Conservation (phyloP, 2,888 invertebrate species). For the Drosophila affinis region DNA sequence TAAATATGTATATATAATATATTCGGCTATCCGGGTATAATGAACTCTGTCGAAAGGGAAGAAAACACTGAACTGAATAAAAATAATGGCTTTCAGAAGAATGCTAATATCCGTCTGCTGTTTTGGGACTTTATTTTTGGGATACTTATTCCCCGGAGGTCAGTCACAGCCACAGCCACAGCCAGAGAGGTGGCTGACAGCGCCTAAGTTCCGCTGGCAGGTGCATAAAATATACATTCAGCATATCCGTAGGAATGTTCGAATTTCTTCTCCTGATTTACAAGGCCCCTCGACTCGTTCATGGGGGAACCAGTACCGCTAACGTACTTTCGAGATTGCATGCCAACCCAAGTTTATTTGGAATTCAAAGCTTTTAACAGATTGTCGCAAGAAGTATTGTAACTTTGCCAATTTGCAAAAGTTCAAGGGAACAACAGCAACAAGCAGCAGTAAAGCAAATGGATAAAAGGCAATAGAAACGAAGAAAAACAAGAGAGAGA, state of each 20-base stretch:
- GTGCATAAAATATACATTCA: conserved; percentile 36
- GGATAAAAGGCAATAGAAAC: conserved; percentile 38
- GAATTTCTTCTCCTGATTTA: conserved; percentile 38
- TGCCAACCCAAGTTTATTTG: conserved; percentile 26
- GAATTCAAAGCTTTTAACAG: conserved; percentile 52
- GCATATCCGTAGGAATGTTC: conserved; percentile 16
- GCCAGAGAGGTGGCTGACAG: conserved; percentile 7
- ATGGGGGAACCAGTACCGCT: neutral
- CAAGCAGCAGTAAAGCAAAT: conserved; percentile 25
- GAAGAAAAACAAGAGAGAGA: conserved; percentile 23
- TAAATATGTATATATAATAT: no score
- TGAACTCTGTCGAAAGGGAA: neutral
- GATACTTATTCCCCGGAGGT: conserved; percentile 17
- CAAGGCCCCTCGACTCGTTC: conserved; percentile 30
- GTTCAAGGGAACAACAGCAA: conserved; percentile 24
- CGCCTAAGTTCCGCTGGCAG: conserved; percentile 15
- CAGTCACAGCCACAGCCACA: conserved; percentile 18
- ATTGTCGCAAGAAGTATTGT: conserved; percentile 38
- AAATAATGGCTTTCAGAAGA: conserved; percentile 10
- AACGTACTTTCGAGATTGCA: neutral
- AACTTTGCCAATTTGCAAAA: conserved; percentile 64
- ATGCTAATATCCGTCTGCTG: conserved; percentile 31
- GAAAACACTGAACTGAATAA: conserved; percentile 1
- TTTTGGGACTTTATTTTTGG: conserved; percentile 15
- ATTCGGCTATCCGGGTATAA: neutral